Evolutionary conservation across 2,888 invertebrate genomes (phyloP).

Genomic region (Pseudeuparius sepicola): DNA sequence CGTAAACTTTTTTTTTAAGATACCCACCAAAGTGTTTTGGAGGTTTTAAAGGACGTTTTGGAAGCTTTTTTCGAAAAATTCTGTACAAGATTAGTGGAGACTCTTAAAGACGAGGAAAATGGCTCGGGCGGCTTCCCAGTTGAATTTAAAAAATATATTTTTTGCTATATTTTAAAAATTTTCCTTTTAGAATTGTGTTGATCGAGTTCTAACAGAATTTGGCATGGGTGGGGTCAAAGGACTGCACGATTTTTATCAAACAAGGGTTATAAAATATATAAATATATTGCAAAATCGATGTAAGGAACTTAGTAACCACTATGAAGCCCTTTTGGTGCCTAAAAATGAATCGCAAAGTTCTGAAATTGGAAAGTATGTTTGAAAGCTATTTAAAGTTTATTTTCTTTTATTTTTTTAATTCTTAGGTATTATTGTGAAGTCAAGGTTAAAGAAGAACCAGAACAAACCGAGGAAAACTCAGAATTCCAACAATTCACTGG

Average conservation of each 20-base stretch:
- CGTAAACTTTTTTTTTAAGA: conserved; percentile 27
- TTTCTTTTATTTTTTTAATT: too few species aligned
- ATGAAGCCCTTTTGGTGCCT: conserved; percentile 28
- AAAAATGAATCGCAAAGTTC: conserved; percentile 27
- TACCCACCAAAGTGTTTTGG: conserved; percentile 41
- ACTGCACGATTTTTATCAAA: conserved; percentile 49
- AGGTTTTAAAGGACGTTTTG: conserved; percentile 41
- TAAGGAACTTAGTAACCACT: conserved; percentile 30
- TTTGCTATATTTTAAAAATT: conserved; percentile 1
- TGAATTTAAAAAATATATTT: conserved; percentile 28
- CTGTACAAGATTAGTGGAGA: conserved; percentile 41
- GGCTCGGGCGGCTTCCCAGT: conserved; percentile 43
- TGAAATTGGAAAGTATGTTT: conserved; percentile 29
- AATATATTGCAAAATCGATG: conserved; percentile 32
- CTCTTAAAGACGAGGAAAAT: conserved; percentile 43
- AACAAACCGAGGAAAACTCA: neutral
- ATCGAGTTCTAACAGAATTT: conserved; percentile 50
- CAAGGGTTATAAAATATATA: conserved; percentile 34
- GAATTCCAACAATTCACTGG: too few species aligned
- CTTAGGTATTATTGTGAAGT: too few species aligned
- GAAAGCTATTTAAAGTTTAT: conserved; percentile 8
- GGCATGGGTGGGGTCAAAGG: conserved; percentile 48
- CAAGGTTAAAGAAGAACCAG: conserved; percentile 11
- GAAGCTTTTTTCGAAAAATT: conserved; percentile 42
- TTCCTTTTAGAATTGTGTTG: conserved; percentile 45